Conservation (phyloP, 2,113 vertebrate species). For the Machaerirhynchus nigripectus region DNA sequence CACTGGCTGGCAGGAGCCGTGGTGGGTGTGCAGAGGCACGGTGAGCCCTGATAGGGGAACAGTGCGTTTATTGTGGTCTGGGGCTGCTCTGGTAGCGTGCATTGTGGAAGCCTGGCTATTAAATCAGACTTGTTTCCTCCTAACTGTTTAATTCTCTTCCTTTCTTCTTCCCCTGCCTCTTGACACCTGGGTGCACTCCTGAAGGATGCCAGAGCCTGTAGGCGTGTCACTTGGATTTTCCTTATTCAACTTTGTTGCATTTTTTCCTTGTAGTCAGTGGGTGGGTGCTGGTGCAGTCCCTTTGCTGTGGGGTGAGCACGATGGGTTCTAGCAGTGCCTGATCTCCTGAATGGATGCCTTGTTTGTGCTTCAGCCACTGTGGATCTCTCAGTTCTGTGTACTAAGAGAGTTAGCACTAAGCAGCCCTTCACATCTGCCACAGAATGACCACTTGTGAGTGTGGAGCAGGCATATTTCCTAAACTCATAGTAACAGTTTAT, state of each 20-base stretch:
- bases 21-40: not conserved
- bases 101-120: not conserved
- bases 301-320: not conserved
- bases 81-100: not conserved
- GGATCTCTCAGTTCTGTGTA: not conserved
- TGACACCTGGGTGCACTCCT: not conserved
- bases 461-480: not conserved
- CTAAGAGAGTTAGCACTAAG: not conserved
- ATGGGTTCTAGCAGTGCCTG: not conserved
- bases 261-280: not conserved
- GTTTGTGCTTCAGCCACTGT: not conserved
- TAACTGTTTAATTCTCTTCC: not conserved
- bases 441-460: not conserved
- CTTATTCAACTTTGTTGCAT: not conserved
- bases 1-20: not conserved
- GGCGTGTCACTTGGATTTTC: not conserved
- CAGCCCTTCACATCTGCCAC: not conserved
- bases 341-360: not conserved
- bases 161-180: not conserved
- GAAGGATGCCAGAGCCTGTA: not conserved
- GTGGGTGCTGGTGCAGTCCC: not conserved
- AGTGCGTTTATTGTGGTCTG: constrained; percentile 21
- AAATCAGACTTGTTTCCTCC: constrained; percentile 6
- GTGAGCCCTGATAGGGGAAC: constrained; percentile 6
- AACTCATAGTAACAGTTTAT: not conserved